Evolutionary conservation across 2,797 vertebrate genomes (phyloP).

Genomic region (Sebastes minor): DNA sequence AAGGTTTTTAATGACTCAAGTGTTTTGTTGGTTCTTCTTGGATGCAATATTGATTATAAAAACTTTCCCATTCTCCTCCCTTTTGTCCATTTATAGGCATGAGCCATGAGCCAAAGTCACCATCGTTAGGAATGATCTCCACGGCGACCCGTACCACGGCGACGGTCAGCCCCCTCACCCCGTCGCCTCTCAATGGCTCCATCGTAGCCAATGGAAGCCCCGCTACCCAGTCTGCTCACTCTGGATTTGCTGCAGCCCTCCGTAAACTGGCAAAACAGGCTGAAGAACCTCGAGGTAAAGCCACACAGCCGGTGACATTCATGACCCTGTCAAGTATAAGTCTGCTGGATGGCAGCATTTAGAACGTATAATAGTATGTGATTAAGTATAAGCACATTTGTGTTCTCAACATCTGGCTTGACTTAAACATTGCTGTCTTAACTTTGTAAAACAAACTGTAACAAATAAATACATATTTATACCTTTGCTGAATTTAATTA

Average conservation of each 20-base stretch:
- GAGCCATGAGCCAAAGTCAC: slow-evolving; percentile 99
- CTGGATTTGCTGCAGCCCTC: slow-evolving; percentile 97
- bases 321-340: background rate
- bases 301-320: background rate
- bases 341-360: background rate
- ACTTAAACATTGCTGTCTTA: no score
- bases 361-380: background rate
- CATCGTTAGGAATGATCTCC: slow-evolving; percentile 99
- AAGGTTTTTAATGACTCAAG: background rate
- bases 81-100: slow-evolving; percentile 89
- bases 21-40: slow-evolving; percentile 6
- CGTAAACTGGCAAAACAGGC: slow-evolving; percentile 99
- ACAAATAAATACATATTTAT: no score
- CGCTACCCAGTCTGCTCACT: slow-evolving; percentile 92
- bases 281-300: slow-evolving; percentile 96
- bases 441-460: no score
- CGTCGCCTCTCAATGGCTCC: slow-evolving; percentile 95
- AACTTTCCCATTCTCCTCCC: slow-evolving; percentile 43
- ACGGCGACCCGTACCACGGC: slow-evolving; percentile 96
- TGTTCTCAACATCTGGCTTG: background rate
- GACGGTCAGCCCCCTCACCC: slow-evolving; percentile 97
- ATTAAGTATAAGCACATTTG: background rate
- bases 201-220: slow-evolving; percentile 98
- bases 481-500: no score
- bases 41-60: slow-evolving; percentile 34